Evolutionary conservation across 1,140 invertebrate genomes (phyloP).

Genomic region (Solen grandis): DNA sequence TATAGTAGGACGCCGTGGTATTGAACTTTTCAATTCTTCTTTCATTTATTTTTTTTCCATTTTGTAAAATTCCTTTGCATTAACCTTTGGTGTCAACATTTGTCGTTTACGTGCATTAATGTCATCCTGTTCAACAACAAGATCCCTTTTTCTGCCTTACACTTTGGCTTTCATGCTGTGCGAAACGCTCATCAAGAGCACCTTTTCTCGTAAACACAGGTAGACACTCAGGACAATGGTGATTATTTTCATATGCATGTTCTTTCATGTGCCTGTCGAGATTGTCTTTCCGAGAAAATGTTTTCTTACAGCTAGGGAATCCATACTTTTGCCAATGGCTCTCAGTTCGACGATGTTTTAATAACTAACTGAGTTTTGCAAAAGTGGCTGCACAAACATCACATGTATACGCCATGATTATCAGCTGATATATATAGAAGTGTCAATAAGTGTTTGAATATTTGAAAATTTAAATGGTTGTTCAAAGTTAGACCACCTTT

Average conservation of each 20-base stretch:
- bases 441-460: no score
- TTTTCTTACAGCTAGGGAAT: conserved; percentile 40
- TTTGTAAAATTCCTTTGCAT: conserved; percentile 1
- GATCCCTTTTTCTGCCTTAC: conserved; percentile 18
- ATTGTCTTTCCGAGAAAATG: conserved; percentile 36
- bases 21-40: conserved; percentile 21
- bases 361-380: conserved; percentile 21
- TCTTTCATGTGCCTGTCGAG: conserved; percentile 38
- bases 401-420: no score
- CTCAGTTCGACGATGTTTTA: no score
- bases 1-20: conserved; percentile 15
- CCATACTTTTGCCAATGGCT: conserved; percentile 10
- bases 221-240: no score
- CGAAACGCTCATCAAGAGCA: conserved; percentile 30
- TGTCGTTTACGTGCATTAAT: no score
- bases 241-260: conserved; percentile 16
- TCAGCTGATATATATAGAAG: no score
- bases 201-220: conserved; percentile 40
- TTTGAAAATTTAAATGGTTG: neutral
- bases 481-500: neutral
- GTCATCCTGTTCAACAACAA: neutral
- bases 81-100: conserved; percentile 1
- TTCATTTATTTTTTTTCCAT: conserved; percentile 19
- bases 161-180: conserved; percentile 16
- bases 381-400: conserved; percentile 14